Percentiles rank a stretch among this genome's conserved stretches.
Conservation (phyloP, 2,113 vertebrate genomes). For the Nycticebus coucang region DNA sequence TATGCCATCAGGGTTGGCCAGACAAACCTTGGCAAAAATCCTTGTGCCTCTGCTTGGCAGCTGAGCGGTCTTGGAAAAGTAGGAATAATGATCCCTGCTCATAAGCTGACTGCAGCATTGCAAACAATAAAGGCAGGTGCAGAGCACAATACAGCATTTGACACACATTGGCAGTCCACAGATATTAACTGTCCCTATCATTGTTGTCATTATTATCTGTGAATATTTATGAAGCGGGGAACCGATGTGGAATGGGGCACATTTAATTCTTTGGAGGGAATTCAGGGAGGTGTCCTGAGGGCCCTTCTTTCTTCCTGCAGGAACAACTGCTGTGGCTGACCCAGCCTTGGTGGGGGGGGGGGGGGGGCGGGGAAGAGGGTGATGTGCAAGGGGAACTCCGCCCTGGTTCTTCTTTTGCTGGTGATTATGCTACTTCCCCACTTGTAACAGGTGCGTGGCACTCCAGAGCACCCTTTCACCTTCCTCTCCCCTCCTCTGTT, state of each 20-base stretch:
- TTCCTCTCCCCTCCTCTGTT: slow-evolving; percentile 55
- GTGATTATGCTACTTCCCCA: slow-evolving; percentile 34
- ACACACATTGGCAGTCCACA: too few relatives aligned
- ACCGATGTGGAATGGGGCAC: not conserved
- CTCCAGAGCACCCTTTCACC: slow-evolving; percentile 58
- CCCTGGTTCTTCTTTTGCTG: slow-evolving; percentile 46
- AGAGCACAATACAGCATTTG: not conserved
- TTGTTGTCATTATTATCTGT: not conserved
- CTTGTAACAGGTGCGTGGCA: slow-evolving; percentile 54
- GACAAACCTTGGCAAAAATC: not conserved
- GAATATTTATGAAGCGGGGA: not conserved
- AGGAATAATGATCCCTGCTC: not conserved
- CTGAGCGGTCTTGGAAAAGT: not conserved
- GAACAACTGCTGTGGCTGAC: not conserved
- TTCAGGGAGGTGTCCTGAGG: not conserved
- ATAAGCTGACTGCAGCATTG: not conserved
- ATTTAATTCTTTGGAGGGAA: not conserved
- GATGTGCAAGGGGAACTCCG: slow-evolving; percentile 56
- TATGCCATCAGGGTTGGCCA: too few relatives aligned
- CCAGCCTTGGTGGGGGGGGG: not conserved
- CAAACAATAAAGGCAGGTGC: not conserved
- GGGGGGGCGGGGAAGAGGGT: not conserved
- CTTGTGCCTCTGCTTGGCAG: not conserved
- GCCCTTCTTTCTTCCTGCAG: not conserved
- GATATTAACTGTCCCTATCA: not conserved